Conservation (phyloP, 2,113 vertebrate species). For the Hippocampus abdominalis region DNA sequence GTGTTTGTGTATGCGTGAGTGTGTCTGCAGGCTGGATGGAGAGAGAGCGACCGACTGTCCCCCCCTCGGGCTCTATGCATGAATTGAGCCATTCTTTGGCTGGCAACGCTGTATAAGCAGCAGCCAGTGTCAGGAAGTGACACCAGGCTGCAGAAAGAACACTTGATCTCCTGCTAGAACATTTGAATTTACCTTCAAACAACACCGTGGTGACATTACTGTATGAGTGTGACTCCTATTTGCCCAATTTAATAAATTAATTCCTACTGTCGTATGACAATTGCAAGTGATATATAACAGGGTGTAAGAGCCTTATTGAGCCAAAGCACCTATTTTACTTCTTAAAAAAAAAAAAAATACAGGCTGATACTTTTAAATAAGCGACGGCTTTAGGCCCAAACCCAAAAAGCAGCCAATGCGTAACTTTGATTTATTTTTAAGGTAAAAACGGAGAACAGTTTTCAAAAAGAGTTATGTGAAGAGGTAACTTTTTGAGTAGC, state of each 20-base stretch:
- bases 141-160: background rate
- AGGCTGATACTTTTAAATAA: background rate
- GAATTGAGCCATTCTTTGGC: conserved; percentile 64
- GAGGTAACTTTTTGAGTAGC: no score
- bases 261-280: background rate
- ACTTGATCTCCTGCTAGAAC: conserved; percentile 2
- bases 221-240: background rate
- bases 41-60: conserved; percentile 50
- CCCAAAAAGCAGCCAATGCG: background rate
- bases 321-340: no score
- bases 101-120: conserved; percentile 59
- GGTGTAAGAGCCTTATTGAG: no score
- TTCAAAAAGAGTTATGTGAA: background rate
- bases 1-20: conserved; percentile 46
- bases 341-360: no score
- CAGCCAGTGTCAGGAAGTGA: conserved; percentile 52
- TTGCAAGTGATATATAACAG: background rate
- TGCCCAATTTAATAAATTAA: background rate
- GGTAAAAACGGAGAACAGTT: background rate
- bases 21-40: conserved; percentile 42
- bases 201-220: background rate
- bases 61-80: conserved; percentile 61
- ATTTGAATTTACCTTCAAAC: conserved; percentile 2
- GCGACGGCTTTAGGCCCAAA: no score
- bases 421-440: background rate